Base-by-base conservation (phyloP, 2,888 invertebrate species). In the Heteromyza rotundicornis region DNA sequence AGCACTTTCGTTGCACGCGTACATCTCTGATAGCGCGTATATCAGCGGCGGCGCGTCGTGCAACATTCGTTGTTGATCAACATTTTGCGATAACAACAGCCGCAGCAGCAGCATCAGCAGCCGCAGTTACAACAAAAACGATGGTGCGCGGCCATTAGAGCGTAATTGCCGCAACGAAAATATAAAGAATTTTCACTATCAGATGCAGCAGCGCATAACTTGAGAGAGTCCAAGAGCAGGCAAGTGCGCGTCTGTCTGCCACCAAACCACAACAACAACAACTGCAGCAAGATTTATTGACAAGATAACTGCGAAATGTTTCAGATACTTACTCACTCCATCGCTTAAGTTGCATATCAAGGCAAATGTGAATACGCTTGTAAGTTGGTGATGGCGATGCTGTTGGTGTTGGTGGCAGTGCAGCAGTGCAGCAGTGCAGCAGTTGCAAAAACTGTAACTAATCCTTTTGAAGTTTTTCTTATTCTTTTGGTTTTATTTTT, bases 231-330 rank as follows among this genome's bases (percentile, higher is more conserved):
- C 40, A 40, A n/a, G 3, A 10, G 16, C 40, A 40, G 40, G 40
- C 40, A 40, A n/a, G n/a, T n/a, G n/a, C n/a, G n/a, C n/a, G n/a
- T n/a, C n/a, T n/a, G n/a, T n/a, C n/a, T n/a, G 16, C 40, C 5
- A n/a, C n/a, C 40, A n/a, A 7, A n/a, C 14, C n/a, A n/a, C 40
- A 40, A n/a, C 10, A 10, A n/a, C 14, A 40, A n/a, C 40, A n/a
- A n/a, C 10, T 17, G 19, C 47, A 47, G 20, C 47, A 70, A 78
- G 78, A 78, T 78, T 78, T 79, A 75, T 75, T 74, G 76, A 71
- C 70, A 67, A 75, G 80, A 78, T 78, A 78, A 78, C 76, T 75
- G 72, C 72, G 70, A 78, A 79, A 80, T 77, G 76, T 75, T 78
- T 79, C 78, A 77, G 79, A 79, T 77, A 78, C 80, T 75, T 78